Base-by-base conservation (phyloP, 1,140 invertebrate genomes). In the Steinernema feltiae region DNA sequence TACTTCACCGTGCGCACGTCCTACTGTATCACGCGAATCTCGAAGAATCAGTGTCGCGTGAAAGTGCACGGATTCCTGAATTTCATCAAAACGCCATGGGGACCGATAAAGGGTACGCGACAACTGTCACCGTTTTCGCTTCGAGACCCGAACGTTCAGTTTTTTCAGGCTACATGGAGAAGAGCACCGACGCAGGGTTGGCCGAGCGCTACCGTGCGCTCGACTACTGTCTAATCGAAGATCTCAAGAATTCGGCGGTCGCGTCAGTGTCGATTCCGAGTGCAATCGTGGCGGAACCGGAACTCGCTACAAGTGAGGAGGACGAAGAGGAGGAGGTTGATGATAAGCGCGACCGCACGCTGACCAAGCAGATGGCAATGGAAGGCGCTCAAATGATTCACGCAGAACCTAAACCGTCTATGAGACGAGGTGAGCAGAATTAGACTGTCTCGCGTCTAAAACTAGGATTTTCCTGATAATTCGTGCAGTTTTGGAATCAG, bases 81-180 rank as follows among this genome's bases (percentile, higher is more conserved):
- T 3, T 63, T 63, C 24, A 27, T 63, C 53, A 63, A 63, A 21
- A 27, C 53, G 15, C 53, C 53, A 3, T 63, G 53, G 53, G 53
- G 53, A 3, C 53, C 53, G 53, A 63, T 63, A 17, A 63, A 63
- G 24, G 53, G 53, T 63, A 3, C 7, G 53, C 24, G 2, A 15
- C 24, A n/a, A n/a, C n/a, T 18, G 18, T 41, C 35, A 7, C 35
- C 18, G 35, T 41, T 41, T 41, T 41, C 7, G 7, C 35, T 41
- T 41, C 7, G 18, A 41, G 18, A 18, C 7, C 7, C 35, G 7
- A 41, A 41, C 7, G 35, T 41, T n/a, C n/a, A n/a, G n/a, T n/a
- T n/a, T n/a, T n/a, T 63, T 63, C 53, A 63, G 53, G 53, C 7
- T 63, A 63, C 53, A 63, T 63, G 53, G 53, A 63, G 24, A 63